Evolutionary conservation across 2,113 vertebrate species (phyloP).

Genomic region (Microtus ochrogaster): DNA sequence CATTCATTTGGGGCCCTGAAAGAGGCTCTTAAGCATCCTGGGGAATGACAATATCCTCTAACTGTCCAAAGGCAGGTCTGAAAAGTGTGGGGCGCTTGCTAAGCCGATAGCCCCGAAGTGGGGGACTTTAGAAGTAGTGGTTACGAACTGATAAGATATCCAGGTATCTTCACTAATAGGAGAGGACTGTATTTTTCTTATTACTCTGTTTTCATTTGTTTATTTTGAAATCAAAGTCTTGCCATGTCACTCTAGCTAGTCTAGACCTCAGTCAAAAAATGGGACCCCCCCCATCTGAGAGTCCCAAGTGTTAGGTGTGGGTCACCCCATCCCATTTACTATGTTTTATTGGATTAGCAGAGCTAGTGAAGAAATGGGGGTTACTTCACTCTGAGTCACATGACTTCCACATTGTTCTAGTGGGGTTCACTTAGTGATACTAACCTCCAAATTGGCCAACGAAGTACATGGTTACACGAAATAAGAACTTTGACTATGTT

Average conservation of each 20-base stretch:
- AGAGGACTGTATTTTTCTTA: too few relatives aligned
- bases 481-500: not conserved
- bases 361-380: rapidly evolving
- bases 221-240: not conserved
- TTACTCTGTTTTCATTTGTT: not conserved
- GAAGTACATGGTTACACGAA: rapidly evolving
- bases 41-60: rapidly evolving
- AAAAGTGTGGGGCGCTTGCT: not conserved
- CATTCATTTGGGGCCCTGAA: not conserved
- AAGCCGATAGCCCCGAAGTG: rapidly evolving
- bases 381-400: not conserved
- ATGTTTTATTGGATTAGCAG: rapidly evolving
- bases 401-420: not conserved
- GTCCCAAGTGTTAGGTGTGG: too few relatives aligned
- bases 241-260: not conserved
- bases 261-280: not conserved
- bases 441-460: too few relatives aligned
- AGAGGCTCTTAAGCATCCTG: not conserved
- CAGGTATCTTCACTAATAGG: not conserved
- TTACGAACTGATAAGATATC: rapidly evolving
- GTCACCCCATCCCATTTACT: not conserved
- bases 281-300: not conserved
- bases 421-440: not conserved
- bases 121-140: too few relatives aligned
- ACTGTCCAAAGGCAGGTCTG: not conserved